phyloP scores from a whole-genome alignment of 2,113 vertebrate genomes.

The Pluvianellus socialis region DNA sequence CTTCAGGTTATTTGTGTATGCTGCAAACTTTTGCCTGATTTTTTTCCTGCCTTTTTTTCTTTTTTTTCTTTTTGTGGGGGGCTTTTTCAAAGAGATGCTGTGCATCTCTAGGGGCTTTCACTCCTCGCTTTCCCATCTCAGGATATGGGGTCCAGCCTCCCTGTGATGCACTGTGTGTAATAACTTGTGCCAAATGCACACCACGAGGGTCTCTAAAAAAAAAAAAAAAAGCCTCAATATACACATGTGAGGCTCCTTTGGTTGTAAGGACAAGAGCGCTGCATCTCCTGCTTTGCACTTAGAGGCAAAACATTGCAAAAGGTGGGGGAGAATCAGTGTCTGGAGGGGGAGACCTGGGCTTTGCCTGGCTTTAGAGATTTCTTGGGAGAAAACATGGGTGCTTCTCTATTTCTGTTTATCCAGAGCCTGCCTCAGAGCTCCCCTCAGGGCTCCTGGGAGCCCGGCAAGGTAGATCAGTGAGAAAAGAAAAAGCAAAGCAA shows the following conservation, averaged over 20 bases:
- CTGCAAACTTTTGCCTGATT: not conserved
- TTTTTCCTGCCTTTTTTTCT: not conserved
- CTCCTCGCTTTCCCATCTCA: rapidly evolving
- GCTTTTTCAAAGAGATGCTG: not conserved
- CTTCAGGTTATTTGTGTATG: not conserved
- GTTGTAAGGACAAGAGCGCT: not conserved
- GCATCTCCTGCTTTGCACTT: not conserved
- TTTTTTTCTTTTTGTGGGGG: not conserved
- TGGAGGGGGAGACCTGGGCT: not conserved
- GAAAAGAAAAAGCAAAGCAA: not conserved
- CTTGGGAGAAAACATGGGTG: not conserved
- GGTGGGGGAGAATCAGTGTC: not conserved
- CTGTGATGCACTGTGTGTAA: not conserved
- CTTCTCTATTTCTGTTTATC: not conserved
- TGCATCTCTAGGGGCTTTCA: not conserved
- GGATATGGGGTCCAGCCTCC: rapidly evolving
- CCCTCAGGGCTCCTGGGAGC: not conserved
- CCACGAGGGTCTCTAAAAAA: rapidly evolving
- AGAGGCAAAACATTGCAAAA: not conserved
- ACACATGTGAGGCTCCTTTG: rapidly evolving
- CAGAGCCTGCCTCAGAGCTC: not conserved
- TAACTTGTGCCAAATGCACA: not conserved
- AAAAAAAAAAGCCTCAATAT: not conserved
- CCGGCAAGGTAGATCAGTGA: not conserved
- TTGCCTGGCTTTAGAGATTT: not conserved